Base-by-base conservation (phyloP, 1,140 invertebrate species). In the Grapholita molesta region DNA sequence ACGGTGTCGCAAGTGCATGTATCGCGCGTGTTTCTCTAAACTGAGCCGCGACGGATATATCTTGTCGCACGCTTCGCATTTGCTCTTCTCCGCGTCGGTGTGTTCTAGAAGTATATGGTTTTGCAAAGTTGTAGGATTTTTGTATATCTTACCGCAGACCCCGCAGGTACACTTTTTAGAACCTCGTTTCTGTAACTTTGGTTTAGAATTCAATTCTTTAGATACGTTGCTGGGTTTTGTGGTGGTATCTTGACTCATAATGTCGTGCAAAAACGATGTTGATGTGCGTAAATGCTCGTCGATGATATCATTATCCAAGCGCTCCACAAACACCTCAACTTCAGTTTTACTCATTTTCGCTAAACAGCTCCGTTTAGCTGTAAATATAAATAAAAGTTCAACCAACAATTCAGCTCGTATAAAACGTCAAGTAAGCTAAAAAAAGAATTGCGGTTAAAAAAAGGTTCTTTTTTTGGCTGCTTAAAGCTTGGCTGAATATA, bases 21-120 rank as follows among this genome's bases (percentile, higher is more conserved):
- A 89, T 21, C 79, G 78, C 1, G 77, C 70, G 61, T 89, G 87
- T 69, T 86, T 86, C 55, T 82, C 79, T 7, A 88, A 66, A 67
- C 87, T 89, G 35, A 86, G 66, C 25, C 69, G 12, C 7, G 85
- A 86, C 0, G 83, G 73, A 67, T 88, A 88, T 32, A 61, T 78
- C 61, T 87, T 87, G 35, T 83, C 72, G 24, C 87, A 89, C 4
- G 35, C 15, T 6, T 64, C 76, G 67, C 42, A 79, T 74, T 57
- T 74, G 69, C n/a, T 70, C 48, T 53, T 76, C 21, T 73, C 38
- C 2, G 77, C 9, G 12, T 30, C 21, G 2, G 65, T 80, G 57
- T 88, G 86, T 68, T 82, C 84, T 6, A 86, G 69, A 7, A 69
- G 66, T 3, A 61, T 32, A 42, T 88, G 86, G 52, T 74, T 70